phyloP scores from a whole-genome alignment of 2,888 invertebrate genomes.

The Ichneumoninae sp. region DNA sequence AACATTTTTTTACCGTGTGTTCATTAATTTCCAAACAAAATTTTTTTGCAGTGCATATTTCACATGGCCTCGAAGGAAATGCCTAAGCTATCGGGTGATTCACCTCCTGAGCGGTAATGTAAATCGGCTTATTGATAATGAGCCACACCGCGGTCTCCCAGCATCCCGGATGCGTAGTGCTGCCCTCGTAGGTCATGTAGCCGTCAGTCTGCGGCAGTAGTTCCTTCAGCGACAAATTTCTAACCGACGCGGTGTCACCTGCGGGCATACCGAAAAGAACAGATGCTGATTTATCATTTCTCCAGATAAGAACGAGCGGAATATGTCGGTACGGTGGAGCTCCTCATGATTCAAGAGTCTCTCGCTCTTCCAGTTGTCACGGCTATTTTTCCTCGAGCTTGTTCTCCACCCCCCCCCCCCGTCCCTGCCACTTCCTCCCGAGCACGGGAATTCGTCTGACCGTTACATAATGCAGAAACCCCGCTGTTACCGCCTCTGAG shows the following conservation, averaged over 20 bases:
- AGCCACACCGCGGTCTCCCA: conserved; percentile 99
- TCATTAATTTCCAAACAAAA: no score
- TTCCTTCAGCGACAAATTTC: conserved; percentile 93
- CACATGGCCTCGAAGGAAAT: not conserved
- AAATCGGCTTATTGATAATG: conserved; percentile 98
- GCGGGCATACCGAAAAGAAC: conserved; percentile 64
- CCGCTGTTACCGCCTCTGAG: conserved; percentile 42
- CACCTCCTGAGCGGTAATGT: conserved; percentile 98
- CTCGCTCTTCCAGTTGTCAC: conserved; percentile 6
- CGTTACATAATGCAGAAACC: conserved; percentile 52
- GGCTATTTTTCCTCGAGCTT: conserved; percentile 20
- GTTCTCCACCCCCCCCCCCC: not conserved
- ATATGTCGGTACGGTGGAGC: not conserved
- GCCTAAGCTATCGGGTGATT: conserved; percentile 10
- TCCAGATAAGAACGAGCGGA: not conserved
- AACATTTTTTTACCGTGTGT: no score
- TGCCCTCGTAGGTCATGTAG: conserved; percentile 99
- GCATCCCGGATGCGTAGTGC: conserved; percentile 98
- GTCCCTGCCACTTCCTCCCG: not conserved
- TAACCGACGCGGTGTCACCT: conserved; percentile 94
- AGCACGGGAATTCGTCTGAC: conserved; percentile 36
- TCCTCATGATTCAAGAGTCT: conserved; percentile 34
- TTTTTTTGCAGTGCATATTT: no score
- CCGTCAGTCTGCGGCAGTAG: conserved; percentile 96
- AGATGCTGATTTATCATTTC: not conserved